Percentiles rank a stretch among this genome's conserved stretches.
These are phyloP conservation scores for Flexamia atlantica DNA, from an alignment of 2,888 invertebrate species.

Conservation along the genomic window DNA sequence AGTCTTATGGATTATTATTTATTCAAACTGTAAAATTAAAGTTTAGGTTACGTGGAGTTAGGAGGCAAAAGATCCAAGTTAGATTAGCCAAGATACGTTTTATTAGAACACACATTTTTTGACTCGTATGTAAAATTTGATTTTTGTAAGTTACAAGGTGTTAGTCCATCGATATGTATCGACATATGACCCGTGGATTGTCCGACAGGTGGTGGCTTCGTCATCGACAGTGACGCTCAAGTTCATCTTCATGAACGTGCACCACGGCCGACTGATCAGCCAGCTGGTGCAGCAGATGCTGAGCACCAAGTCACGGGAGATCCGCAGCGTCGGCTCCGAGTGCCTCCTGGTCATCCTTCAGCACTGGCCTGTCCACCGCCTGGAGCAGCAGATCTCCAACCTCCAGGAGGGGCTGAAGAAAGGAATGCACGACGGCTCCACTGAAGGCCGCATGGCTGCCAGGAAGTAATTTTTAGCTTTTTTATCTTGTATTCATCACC, in stretches of 20 bases:
- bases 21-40: too few relatives aligned
- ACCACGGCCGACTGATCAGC: slow-evolving; percentile 88
- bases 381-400: slow-evolving; percentile 88
- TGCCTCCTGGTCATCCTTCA: slow-evolving; percentile 90
- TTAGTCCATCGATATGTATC: too few relatives aligned
- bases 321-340: slow-evolving; percentile 88
- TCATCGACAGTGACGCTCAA: slow-evolving; percentile 91
- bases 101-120: too few relatives aligned
- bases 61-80: too few relatives aligned
- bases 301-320: slow-evolving; percentile 94
- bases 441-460: slow-evolving; percentile 89
- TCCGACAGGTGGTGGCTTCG: slow-evolving; percentile 88
- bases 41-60: too few relatives aligned
- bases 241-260: slow-evolving; percentile 92
- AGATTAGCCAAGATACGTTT: too few relatives aligned
- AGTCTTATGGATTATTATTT: too few relatives aligned
- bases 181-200: neutral
- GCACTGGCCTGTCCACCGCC: slow-evolving; percentile 89
- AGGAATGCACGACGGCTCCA: slow-evolving; percentile 96
- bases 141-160: too few relatives aligned
- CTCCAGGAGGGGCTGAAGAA: slow-evolving; percentile 91
- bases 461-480: slow-evolving; percentile 80
- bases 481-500: too few relatives aligned
- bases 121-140: too few relatives aligned
- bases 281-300: slow-evolving; percentile 84